Conservation (phyloP, 2,888 invertebrate genomes). For the Fabriciana adippe region DNA sequence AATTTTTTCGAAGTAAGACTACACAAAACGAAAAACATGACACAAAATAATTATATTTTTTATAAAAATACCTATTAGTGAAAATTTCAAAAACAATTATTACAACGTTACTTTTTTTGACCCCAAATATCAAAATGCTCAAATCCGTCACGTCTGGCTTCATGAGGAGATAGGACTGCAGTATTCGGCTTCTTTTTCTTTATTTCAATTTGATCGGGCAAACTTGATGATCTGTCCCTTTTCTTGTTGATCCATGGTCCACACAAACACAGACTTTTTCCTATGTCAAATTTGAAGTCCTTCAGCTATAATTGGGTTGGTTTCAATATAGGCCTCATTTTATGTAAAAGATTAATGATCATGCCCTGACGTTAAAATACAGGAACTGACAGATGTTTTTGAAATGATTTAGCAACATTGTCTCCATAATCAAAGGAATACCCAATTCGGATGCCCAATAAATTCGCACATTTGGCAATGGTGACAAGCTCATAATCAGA, state of each 20-base stretch:
- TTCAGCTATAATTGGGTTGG: background rate
- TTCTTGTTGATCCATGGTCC: too few relatives aligned
- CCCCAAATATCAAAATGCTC: background rate
- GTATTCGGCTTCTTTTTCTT: background rate
- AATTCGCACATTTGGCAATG: conserved; percentile 36
- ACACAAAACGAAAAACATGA: too few relatives aligned
- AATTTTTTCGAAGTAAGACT: background rate
- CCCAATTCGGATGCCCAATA: conserved; percentile 38
- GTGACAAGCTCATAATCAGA: conserved; percentile 29
- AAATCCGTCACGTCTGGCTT: background rate
- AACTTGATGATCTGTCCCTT: too few relatives aligned
- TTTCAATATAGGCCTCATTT: conserved; percentile 31
- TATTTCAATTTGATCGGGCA: background rate
- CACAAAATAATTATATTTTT: background rate
- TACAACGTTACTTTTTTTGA: too few relatives aligned
- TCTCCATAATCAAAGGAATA: conserved; percentile 34
- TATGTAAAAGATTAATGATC: conserved; percentile 27
- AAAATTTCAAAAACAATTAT: background rate
- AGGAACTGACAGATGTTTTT: conserved; percentile 38
- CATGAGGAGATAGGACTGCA: background rate
- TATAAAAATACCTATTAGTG: background rate
- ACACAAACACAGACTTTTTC: conserved; percentile 26
- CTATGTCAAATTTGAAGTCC: conserved; percentile 9
- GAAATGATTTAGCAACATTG: conserved; percentile 34
- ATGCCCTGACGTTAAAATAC: conserved; percentile 33